Conservation (phyloP, 2,888 invertebrate species). For the Aspidapion aeneum region DNA sequence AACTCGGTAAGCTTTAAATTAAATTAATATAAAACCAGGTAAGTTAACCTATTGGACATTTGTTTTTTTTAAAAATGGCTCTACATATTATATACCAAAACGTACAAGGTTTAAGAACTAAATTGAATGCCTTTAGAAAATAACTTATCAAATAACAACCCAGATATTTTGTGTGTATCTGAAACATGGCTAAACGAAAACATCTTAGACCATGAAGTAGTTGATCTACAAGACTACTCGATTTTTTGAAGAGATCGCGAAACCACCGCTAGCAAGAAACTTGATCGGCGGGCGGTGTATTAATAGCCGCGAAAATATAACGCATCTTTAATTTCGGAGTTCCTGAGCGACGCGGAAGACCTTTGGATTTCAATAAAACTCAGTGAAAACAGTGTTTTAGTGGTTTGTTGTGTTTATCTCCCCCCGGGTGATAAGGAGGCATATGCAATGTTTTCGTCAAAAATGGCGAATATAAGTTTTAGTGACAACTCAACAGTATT, state of each 20-base stretch:
- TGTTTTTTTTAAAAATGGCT: constrained; percentile 8
- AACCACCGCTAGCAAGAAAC: constrained; percentile 10
- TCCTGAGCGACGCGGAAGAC: constrained; percentile 9
- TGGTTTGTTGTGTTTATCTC: constrained; percentile 9
- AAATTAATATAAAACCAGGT: background rate
- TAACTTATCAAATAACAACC: constrained; percentile 8
- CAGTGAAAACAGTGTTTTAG: background rate
- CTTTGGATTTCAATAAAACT: no score
- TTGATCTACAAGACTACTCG: constrained; percentile 12
- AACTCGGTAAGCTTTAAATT: constrained; percentile 9
- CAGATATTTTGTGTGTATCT: constrained; percentile 11
- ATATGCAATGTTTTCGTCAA: constrained; percentile 1
- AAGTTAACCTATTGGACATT: background rate
- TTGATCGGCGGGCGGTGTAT: constrained; percentile 10
- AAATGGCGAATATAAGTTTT: background rate
- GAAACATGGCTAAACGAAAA: constrained; percentile 14
- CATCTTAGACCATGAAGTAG: constrained; percentile 11
- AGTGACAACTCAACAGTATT: background rate
- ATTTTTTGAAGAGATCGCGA: constrained; percentile 16
- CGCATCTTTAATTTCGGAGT: constrained; percentile 2
- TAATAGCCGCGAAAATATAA: constrained; percentile 14
- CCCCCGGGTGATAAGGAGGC: constrained; percentile 7
- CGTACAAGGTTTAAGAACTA: constrained; percentile 2
- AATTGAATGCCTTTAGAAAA: constrained; percentile 7
- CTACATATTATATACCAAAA: constrained; percentile 10